These are phyloP conservation scores for Enteromius treurensis DNA, from an alignment of 2,797 vertebrate species.

Conservation along the genomic window DNA sequence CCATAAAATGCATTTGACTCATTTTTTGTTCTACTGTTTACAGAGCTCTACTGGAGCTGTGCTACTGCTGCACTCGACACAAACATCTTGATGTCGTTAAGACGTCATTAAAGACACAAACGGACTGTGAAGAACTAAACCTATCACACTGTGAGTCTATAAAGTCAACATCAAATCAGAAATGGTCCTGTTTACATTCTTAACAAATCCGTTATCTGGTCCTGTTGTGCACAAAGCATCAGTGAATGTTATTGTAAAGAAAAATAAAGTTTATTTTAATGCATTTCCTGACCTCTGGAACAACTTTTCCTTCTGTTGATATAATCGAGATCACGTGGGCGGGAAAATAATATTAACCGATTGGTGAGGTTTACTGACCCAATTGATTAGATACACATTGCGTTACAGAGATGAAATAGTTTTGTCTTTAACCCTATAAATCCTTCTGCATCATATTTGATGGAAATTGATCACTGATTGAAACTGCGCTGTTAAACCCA, in stretches of 20 bases:
- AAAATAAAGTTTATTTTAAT: background rate
- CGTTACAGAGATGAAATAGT: too few relatives aligned
- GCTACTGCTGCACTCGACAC: constrained; percentile 62
- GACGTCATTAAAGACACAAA: constrained; percentile 22
- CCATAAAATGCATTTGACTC: constrained; percentile 70
- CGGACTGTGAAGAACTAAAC: constrained; percentile 33
- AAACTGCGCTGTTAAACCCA: background rate
- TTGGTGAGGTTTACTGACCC: background rate
- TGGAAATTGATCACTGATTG: background rate
- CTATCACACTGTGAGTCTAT: constrained; percentile 27
- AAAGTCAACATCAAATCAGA: constrained; percentile 14
- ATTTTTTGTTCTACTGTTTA: constrained; percentile 74
- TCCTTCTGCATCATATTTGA: background rate
- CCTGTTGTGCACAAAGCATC: constrained; percentile 4
- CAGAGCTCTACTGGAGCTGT: constrained; percentile 58
- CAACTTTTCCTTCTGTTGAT: background rate
- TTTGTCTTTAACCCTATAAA: background rate
- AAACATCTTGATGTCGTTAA: constrained; percentile 83
- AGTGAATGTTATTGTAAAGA: constrained; percentile 17
- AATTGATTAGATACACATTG: background rate
- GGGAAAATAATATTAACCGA: background rate
- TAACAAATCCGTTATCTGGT: background rate
- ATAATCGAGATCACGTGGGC: background rate
- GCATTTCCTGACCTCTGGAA: background rate
- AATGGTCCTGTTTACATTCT: background rate